Conservation (phyloP, 2,888 invertebrate genomes). For the Dichetophora obliterata region DNA sequence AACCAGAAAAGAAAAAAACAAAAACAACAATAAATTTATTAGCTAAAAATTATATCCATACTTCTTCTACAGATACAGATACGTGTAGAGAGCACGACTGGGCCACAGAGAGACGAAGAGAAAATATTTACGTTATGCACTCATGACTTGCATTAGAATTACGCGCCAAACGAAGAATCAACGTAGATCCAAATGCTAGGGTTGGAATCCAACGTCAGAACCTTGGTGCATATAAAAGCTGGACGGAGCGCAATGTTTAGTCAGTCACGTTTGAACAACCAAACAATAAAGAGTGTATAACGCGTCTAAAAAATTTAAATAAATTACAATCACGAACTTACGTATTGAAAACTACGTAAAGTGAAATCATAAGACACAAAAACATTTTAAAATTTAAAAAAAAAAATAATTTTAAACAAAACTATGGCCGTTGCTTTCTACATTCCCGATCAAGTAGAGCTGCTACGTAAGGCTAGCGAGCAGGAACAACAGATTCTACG, state of each 20-base stretch:
- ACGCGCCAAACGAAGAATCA: slow-evolving; percentile 28
- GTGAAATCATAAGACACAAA: background rate
- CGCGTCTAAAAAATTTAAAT: background rate
- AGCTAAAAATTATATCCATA: background rate
- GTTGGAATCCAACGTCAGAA: slow-evolving; percentile 6
- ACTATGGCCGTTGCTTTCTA: slow-evolving; percentile 66
- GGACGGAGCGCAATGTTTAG: slow-evolving; percentile 42
- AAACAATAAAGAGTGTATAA: slow-evolving; percentile 40
- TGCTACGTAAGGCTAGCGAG: slow-evolving; percentile 62
- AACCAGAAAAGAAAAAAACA: slow-evolving; percentile 18
- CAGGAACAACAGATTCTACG: slow-evolving; percentile 62
- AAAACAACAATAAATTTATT: slow-evolving; percentile 5
- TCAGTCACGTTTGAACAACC: slow-evolving; percentile 49
- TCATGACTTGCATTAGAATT: slow-evolving; percentile 22
- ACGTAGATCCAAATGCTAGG: background rate
- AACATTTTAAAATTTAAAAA: too few species aligned
- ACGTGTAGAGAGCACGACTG: background rate
- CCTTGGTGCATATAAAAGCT: slow-evolving; percentile 45
- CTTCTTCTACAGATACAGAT: background rate
- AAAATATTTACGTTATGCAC: background rate
- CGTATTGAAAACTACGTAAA: background rate
- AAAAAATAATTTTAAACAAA: background rate
- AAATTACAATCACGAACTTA: slow-evolving; percentile 13
- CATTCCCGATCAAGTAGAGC: slow-evolving; percentile 64
- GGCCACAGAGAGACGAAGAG: background rate